Percentiles rank a stretch among this genome's conserved stretches.
phyloP scores from a whole-genome alignment of 2,888 invertebrate species.

The Standfussiana lucernea region DNA sequence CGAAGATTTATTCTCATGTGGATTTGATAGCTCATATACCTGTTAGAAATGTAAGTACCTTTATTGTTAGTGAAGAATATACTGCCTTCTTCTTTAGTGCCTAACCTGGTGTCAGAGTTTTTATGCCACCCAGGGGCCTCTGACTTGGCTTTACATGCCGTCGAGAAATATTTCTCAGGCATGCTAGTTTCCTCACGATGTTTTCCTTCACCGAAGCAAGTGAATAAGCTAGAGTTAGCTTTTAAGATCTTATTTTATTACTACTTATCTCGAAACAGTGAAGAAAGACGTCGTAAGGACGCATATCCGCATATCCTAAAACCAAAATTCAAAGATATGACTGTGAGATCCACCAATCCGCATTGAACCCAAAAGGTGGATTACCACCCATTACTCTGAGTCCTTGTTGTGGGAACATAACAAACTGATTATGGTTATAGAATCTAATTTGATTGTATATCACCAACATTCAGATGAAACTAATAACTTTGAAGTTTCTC shows the following conservation, averaged over 20 bases:
- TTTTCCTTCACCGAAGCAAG: too few relatives aligned
- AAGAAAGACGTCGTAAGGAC: background rate
- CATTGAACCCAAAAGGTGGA: background rate
- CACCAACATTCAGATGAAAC: background rate
- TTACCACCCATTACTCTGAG: background rate
- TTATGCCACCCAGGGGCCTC: too few relatives aligned
- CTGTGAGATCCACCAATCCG: background rate
- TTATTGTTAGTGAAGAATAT: background rate
- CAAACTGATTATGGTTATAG: background rate
- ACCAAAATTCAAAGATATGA: background rate
- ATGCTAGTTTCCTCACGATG: too few relatives aligned
- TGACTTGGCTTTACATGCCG: too few relatives aligned
- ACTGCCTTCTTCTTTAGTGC: too few relatives aligned
- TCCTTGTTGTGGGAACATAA: background rate
- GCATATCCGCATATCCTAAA: background rate
- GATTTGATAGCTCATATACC: constrained; percentile 92
- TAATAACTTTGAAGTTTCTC: background rate
- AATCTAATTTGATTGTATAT: background rate
- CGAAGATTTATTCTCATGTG: constrained; percentile 91
- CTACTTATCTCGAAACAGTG: background rate
- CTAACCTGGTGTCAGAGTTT: too few relatives aligned
- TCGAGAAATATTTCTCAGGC: too few relatives aligned
- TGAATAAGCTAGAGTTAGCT: background rate
- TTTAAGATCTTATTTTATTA: background rate
- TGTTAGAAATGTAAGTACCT: constrained; percentile 92